Base-by-base conservation (phyloP, 2,888 invertebrate genomes). In the Physocephala rufipes region DNA sequence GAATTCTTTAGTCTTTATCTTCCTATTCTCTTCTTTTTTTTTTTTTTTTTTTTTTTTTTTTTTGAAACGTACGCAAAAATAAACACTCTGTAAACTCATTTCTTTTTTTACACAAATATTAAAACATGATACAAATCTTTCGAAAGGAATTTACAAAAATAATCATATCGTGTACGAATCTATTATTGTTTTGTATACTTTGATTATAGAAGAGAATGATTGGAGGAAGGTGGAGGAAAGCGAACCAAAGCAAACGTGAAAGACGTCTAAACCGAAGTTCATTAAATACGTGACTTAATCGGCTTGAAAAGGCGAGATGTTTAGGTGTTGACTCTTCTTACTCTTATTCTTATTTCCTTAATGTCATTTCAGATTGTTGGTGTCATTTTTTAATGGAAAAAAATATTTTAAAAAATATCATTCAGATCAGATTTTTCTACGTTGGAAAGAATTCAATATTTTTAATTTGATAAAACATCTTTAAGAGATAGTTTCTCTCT, bases 261-360 rank as follows among this genome's bases (percentile, higher is more conserved):
- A 43, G 53, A 21, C 26, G 36, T 21, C 26, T 12, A 16, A n/a
- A 21, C 53, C 67, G 67, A 59, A 63, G 45, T 64, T 65, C 64
- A 70, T 70, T 70, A 70, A 70, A 70, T 65, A 70, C 70, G 70
- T 70, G 70, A 70, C 70, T 64, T 65, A 70, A 70, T 70, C 70
- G 58, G 28, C 45, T 36, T 36, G 36, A 36, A 9, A 36, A 36
- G 9, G 36, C 36, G 51, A 30, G 26, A 26, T 67, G 43, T 30
- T 24, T 15, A 21, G 26, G 28, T 65, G 36, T 53, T 53, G 51
- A 36, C 36, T 36, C 36, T 9, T 7, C 5, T n/a, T n/a, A n/a
- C n/a, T n/a, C n/a, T n/a, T 4, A 4, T 19, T 66, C 53, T 30
- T 53, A 21, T 36, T 30, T 13, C 28, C 45, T 47, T 28, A 59